Conservation (phyloP, 2,888 invertebrate species). For the Trichopoda pennipes region DNA sequence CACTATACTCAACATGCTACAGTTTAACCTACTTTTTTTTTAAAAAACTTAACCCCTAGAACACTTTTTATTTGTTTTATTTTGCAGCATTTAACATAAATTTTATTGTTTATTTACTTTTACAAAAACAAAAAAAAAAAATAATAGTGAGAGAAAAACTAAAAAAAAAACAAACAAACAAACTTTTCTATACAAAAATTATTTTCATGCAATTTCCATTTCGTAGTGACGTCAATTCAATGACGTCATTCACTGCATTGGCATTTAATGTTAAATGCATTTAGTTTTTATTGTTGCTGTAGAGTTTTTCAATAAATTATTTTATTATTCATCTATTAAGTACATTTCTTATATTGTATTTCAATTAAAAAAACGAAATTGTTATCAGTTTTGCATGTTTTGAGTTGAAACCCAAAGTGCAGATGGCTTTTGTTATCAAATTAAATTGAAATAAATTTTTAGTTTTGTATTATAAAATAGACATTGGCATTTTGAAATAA, state of each 20-base stretch:
- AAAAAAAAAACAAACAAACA: constrained; percentile 22
- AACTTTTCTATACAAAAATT: constrained; percentile 11
- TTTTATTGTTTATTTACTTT: constrained; percentile 52
- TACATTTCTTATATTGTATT: constrained; percentile 3
- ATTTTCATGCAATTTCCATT: constrained; percentile 17
- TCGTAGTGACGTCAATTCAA: constrained; percentile 63
- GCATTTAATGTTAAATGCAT: constrained; percentile 28
- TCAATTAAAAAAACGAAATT: neutral
- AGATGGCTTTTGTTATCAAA: no score
- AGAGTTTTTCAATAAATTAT: constrained; percentile 2
- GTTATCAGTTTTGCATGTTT: no score
- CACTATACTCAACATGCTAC: constrained; percentile 14
- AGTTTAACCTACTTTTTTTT: constrained; percentile 65
- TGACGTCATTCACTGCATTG: constrained; percentile 60
- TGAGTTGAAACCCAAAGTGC: no score
- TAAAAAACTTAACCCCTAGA: constrained; percentile 19
- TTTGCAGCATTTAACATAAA: constrained; percentile 62
- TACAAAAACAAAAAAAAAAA: neutral
- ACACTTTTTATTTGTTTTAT: constrained; percentile 25
- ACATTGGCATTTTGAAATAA: no score
- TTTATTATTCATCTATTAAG: constrained; percentile 1
- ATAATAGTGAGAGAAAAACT: constrained; percentile 12
- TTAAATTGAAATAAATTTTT: no score
- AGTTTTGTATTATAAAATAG: no score
- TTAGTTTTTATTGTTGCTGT: neutral